Base-by-base conservation (phyloP, 1,140 invertebrate genomes). In the Pinna nobilis region DNA sequence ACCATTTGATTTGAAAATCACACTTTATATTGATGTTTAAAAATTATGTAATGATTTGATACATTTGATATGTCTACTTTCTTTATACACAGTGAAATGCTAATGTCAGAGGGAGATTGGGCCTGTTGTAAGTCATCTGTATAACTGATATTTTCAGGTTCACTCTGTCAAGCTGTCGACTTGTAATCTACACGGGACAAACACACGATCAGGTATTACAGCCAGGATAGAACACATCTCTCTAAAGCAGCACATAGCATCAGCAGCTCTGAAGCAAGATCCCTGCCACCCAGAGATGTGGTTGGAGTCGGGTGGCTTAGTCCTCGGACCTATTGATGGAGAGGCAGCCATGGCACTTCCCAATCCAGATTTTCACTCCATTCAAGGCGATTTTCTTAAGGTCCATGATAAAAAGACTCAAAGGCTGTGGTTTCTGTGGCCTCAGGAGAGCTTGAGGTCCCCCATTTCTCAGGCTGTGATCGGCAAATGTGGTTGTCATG, bases 391-490 rank as follows among this genome's bases (percentile, higher is more conserved):
- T 57, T 98, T 96, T 89, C 88, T 99, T 18, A 94, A 93, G 84
- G 91, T 93, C 13, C 97, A 99, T 84, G 98, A 99, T 89, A 93
- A 93, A 39, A 92, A 93, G 73, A 94, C 93, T 0, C 97, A 96
- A 87, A 91, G 96, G 71, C 90, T 99, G 9, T 98, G 96, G 95
- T 99, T 99, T 86, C 88, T 99, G 1, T 99, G 97, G 97, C 92
- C 93, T 0, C 91, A 90, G 75, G 93, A 94, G 0, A 90, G 85
- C 7, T 65, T 90, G 82, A 75, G 90, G 84, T 90, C 86, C 6
- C n/a, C n/a, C n/a, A 60, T 90, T 79, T 71, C 89, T 82, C 91
- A 74, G 89, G 23, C 80, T 37, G 82, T 87, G n/a, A 81, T 90
- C 7, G 91, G 92, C n/a, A 94, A 94, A 77, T 99, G 98, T 88